phyloP scores from a whole-genome alignment of 2,113 vertebrate species.

The Lethenteron reissneri region DNA sequence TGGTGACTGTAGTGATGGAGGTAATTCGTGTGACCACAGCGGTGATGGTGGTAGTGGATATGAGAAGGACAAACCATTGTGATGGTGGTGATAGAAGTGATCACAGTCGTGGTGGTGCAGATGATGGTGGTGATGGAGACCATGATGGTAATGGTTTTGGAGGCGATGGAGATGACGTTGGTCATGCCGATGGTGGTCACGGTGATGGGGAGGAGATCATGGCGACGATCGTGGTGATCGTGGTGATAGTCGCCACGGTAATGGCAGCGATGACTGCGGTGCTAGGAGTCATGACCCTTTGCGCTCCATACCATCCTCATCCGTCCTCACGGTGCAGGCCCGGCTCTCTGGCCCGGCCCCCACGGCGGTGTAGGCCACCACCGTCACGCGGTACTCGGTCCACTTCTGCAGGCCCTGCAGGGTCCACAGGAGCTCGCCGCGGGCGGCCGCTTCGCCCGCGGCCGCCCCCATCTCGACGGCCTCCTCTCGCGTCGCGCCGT shows the following conservation, averaged over 20 bases:
- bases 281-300: no score
- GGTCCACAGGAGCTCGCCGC: conserved; percentile 44
- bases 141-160: conserved; percentile 15
- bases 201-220: conserved; percentile 22
- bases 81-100: no score
- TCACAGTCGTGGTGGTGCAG: background rate
- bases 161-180: conserved; percentile 19
- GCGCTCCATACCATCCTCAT: conserved; percentile 82
- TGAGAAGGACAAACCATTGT: no score
- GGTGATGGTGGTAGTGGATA: no score
- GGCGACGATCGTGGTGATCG: conserved; percentile 34
- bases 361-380: conserved; percentile 54
- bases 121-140: conserved; percentile 9
- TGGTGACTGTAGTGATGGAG: no score
- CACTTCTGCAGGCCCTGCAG: conserved; percentile 88
- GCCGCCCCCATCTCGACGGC: no score
- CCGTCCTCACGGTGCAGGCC: conserved; percentile 58
- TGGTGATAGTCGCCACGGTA: no score
- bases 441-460: conserved; percentile 44
- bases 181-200: conserved; percentile 22
- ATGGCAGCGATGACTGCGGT: no score
- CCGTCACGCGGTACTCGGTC: conserved; percentile 65
- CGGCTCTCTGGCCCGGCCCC: conserved; percentile 74
- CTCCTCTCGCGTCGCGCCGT: no score
- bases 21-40: no score